Base-by-base conservation (phyloP, 2,888 invertebrate genomes). In the Zaprionus bogoriensis region DNA sequence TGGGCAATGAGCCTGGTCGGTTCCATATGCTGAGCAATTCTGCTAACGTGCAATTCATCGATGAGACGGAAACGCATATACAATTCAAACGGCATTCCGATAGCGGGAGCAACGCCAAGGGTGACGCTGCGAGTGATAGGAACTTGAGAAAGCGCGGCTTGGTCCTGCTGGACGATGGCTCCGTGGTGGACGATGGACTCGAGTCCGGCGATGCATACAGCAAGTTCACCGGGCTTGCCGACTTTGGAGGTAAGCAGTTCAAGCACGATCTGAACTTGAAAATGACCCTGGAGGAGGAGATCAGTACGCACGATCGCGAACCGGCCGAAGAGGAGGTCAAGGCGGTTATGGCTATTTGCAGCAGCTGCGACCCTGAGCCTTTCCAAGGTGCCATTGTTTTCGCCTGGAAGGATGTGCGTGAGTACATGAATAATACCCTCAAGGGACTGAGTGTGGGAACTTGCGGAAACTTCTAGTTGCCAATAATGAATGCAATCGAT, bases 251-350 rank as follows among this genome's bases (percentile, higher is more conserved):
- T 5, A 93, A 93, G 78, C 91, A 93, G 67, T 94, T 95, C 78
- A 94, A 94, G 74, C 91, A 93, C 72, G 93, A 93, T 64, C 92
- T 94, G 75, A 92, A 91, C 51, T 61, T 82, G 3, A 89, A 87
- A 59, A 89, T 88, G 86, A 89, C 87, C 28, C 85, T 90, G 6
- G 89, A 90, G 63, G 88, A 89, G 62, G 88, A 91, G 73, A 90
- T 92, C 3, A 91, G 93, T 90, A 92, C 92, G 47, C 95, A 95
- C 62, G 96, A 95, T 80, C 92, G 95, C 38, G 96, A 96, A 80
- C 96, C 96, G 0, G 96, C 96, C 0, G 96, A 96, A 89, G 95
- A 94, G 25, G 96, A 96, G 89, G 96, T 96, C 0, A 94, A 92
- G 76, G 95, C 95, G 7, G 95, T 96, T 0, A 95, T 96, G 94